Conservation (phyloP, 2,888 invertebrate species). For the Pheosia tremula region DNA sequence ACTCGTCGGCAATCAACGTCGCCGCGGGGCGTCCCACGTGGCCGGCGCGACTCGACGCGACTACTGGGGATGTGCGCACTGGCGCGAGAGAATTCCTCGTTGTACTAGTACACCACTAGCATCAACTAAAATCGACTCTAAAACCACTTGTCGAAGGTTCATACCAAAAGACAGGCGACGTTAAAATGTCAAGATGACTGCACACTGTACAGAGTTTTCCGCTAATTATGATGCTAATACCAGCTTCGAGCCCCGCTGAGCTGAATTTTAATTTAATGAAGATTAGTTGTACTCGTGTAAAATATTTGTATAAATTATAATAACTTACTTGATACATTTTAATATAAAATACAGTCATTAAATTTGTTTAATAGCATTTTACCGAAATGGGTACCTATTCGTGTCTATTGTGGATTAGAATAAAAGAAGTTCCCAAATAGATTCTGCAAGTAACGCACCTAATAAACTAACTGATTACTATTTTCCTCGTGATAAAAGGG, state of each 20-base stretch:
- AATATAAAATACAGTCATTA: conserved; percentile 35
- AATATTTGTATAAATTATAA: conserved; percentile 47
- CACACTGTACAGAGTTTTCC: conserved; percentile 64
- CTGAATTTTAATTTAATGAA: conserved; percentile 59
- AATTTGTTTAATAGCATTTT: conserved; percentile 36
- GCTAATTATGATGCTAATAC: conserved; percentile 74
- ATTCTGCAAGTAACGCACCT: conserved; percentile 77
- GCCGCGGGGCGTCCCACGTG: conserved; percentile 78
- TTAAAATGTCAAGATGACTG: conserved; percentile 50
- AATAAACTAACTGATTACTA: conserved; percentile 80
- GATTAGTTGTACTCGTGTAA: conserved; percentile 37
- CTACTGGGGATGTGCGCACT: conserved; percentile 60
- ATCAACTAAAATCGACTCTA: conserved; percentile 30
- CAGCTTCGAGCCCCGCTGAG: conserved; percentile 52
- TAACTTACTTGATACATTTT: conserved; percentile 38
- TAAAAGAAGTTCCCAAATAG: conserved; percentile 51
- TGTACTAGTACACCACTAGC: conserved; percentile 44
- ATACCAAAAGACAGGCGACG: conserved; percentile 4
- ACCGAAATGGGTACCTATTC: conserved; percentile 36
- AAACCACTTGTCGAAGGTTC: conserved; percentile 11
- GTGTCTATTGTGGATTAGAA: conserved; percentile 42
- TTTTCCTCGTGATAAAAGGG: conserved; percentile 71
- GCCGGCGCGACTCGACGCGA: conserved; percentile 42
- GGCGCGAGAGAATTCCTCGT: conserved; percentile 62
- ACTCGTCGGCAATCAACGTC: conserved; percentile 75